Evolutionary conservation across 2,888 invertebrate genomes (phyloP), one percentile per base, ranked within the genome.

Genomic region (Osedax fenrisi): DNA sequence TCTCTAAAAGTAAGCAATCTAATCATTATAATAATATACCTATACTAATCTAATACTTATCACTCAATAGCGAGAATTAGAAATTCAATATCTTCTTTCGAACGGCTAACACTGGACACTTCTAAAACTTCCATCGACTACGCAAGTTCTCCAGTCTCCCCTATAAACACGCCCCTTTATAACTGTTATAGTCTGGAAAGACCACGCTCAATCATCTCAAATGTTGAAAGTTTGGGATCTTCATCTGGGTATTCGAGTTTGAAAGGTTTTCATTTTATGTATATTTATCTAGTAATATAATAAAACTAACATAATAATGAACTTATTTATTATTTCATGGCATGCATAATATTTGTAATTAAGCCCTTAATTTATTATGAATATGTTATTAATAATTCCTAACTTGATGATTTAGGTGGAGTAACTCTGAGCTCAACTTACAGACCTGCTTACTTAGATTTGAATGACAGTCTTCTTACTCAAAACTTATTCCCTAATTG

Each of bases 1-100:
- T 73, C 26, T 68, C 68, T 22, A 68, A 68, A 68, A 26, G 68
- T 68, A 68, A 25, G 68, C n/a, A 68, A 41, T 41, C 5, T 41
- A 17, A 10, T 41, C 17, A 41, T 41, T 41, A 5, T 17, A 41
- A 41, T 41, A 41, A 10, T 41, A 41, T 10, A 41, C 5, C 5
- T 41, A 41, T 41, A 5, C 5, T 41, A 5, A 41, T 41, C 17
- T 41, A 41, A 5, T 10, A 41, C 41, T 10, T 10, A 41, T 41
- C 17, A 10, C 5, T 17, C 17, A 10, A 10, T 17, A 41, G 41
- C 41, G 5, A 5, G 41, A 41, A 41, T 41, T 10, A 5, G 41
- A 10, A 41, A 41, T 10, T 41, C 41, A 5, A 41, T 17, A 10
- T 41, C 41, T 41, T 41, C 41, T 17, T 41, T 41, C 17, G 41